These are phyloP conservation scores for Spinus pinus DNA, from an alignment of 2,797 vertebrate genomes.

Conservation along the genomic window DNA sequence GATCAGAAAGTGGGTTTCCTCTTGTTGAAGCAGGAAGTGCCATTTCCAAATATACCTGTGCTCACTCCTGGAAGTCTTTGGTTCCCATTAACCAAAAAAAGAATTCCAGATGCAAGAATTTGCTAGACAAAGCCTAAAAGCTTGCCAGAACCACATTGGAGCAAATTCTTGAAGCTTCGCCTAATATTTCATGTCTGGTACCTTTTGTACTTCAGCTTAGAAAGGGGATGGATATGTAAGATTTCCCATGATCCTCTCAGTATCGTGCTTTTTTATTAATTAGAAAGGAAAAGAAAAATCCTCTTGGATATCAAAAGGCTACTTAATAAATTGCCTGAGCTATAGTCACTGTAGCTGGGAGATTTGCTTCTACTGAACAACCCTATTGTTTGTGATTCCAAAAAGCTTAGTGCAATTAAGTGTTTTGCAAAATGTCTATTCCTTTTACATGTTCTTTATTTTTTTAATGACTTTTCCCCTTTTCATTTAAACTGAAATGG, in stretches of 20 bases:
- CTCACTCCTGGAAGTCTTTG: neutral
- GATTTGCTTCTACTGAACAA: neutral
- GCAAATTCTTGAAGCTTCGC: neutral
- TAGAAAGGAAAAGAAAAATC: neutral
- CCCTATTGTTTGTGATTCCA: neutral
- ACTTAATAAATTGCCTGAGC: neutral
- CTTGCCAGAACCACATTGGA: neutral
- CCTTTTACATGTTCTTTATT: neutral
- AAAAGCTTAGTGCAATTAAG: neutral
- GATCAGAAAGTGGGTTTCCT: neutral
- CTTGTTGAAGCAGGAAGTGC: neutral
- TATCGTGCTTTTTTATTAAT: neutral
- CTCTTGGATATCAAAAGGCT: neutral
- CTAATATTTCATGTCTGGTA: neutral
- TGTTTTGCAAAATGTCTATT: neutral
- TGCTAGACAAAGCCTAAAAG: neutral
- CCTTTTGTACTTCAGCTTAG: neutral
- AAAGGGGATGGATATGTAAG: neutral
- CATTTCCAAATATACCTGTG: neutral
- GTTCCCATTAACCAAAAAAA: neutral
- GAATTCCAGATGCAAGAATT: neutral
- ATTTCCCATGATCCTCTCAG: neutral
- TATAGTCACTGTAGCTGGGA: neutral
- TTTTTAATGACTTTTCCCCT: neutral
- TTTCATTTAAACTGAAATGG: slow-evolving; percentile 31